Conservation (phyloP, 2,113 vertebrate genomes). For the Phoxinus phoxinus region DNA sequence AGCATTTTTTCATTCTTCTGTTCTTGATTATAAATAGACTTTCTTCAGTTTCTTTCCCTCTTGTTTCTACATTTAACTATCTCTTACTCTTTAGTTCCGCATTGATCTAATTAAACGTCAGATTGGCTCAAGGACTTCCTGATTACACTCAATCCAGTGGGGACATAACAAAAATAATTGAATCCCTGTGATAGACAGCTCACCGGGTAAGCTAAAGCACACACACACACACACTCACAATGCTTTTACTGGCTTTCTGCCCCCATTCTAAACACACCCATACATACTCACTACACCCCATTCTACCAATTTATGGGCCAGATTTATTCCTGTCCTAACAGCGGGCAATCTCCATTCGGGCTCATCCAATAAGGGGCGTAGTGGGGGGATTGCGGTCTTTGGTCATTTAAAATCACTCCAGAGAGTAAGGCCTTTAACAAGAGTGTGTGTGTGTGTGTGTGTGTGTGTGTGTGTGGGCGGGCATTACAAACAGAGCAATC, state of each 20-base stretch:
- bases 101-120: conserved; percentile 57
- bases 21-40: background rate
- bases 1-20: conserved; percentile 3
- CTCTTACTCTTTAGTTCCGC: conserved; percentile 23
- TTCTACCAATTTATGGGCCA: conserved; percentile 34
- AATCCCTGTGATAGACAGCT: conserved; percentile 61
- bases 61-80: conserved; percentile 9
- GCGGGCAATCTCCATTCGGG: background rate
- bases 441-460: conserved; percentile 39
- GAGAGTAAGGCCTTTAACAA: conserved; percentile 40
- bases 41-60: background rate
- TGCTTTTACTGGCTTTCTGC: conserved; percentile 15
- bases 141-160: conserved; percentile 56
- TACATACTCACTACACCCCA: conserved; percentile 9
- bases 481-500: conserved; percentile 29
- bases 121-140: conserved; percentile 56
- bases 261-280: conserved; percentile 5
- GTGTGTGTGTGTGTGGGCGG: background rate
- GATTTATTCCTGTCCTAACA: conserved; percentile 21
- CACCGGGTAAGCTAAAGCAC: conserved; percentile 58
- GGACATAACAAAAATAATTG: conserved; percentile 57
- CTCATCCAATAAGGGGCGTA: conserved; percentile 10
- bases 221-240: conserved; percentile 41
- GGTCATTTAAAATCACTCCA: conserved; percentile 39
- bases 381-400: conserved; percentile 8